Conservation (phyloP, 2,113 vertebrate genomes). For the Bufo gargarizans region DNA sequence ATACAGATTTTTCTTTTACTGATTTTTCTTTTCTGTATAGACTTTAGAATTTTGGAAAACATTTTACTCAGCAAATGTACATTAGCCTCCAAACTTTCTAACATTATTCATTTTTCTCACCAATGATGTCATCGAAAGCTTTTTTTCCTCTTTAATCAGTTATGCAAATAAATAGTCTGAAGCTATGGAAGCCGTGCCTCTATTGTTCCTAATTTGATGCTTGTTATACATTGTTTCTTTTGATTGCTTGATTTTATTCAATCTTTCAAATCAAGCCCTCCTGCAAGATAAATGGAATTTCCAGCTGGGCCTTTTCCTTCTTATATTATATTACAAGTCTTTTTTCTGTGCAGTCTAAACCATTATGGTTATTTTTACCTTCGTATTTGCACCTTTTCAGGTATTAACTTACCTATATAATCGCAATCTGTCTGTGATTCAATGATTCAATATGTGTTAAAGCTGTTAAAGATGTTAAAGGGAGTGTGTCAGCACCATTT, state of each 20-base stretch:
- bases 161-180: conserved; percentile 9
- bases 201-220: conserved; percentile 7
- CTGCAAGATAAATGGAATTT: neutral
- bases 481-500: too few species aligned
- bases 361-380: neutral
- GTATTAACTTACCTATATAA: neutral
- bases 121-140: neutral
- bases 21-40: too few species aligned
- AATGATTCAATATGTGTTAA: neutral
- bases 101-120: neutral
- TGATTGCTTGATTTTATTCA: conserved; percentile 29
- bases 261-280: conserved; percentile 7
- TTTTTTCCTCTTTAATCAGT: conserved; percentile 9
- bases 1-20: too few species aligned
- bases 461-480: neutral
- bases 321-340: neutral
- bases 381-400: neutral
- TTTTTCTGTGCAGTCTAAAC: neutral
- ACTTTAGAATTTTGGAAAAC: neutral
- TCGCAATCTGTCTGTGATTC: neutral
- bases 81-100: neutral
- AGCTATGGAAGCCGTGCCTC: neutral
- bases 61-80: neutral
- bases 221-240: conserved; percentile 24
- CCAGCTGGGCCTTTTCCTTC: neutral